phyloP scores from a whole-genome alignment of 2,113 vertebrate species.

The Dromaius novaehollandiae region DNA sequence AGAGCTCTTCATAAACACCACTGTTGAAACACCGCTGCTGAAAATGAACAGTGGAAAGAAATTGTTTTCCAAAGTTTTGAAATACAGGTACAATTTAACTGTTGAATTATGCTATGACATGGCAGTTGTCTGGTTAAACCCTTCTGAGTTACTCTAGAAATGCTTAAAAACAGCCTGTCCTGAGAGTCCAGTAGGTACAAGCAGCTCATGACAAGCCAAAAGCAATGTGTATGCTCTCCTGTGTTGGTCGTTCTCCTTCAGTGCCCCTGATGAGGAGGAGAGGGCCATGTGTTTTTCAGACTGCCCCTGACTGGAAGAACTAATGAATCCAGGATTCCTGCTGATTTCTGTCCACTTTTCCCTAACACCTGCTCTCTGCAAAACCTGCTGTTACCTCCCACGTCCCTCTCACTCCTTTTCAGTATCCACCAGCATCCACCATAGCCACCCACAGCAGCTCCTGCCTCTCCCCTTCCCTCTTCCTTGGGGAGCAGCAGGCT shows the following conservation, averaged over 20 bases:
- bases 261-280: neutral
- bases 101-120: neutral
- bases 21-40: neutral
- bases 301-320: neutral
- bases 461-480: neutral
- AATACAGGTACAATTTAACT: neutral
- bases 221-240: neutral
- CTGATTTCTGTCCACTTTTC: neutral
- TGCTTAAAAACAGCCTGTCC: neutral
- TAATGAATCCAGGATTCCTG: neutral
- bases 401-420: neutral
- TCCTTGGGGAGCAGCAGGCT: neutral
- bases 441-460: neutral
- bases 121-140: neutral
- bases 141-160: neutral
- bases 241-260: neutral
- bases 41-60: neutral
- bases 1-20: neutral
- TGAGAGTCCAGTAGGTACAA: neutral
- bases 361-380: neutral
- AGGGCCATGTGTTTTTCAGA: neutral
- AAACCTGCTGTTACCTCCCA: neutral
- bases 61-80: neutral
- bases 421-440: neutral
- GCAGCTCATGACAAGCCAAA: neutral